These are phyloP conservation scores for Cataglyphis livida DNA, from an alignment of 2,888 invertebrate species.

Conservation along the genomic window DNA sequence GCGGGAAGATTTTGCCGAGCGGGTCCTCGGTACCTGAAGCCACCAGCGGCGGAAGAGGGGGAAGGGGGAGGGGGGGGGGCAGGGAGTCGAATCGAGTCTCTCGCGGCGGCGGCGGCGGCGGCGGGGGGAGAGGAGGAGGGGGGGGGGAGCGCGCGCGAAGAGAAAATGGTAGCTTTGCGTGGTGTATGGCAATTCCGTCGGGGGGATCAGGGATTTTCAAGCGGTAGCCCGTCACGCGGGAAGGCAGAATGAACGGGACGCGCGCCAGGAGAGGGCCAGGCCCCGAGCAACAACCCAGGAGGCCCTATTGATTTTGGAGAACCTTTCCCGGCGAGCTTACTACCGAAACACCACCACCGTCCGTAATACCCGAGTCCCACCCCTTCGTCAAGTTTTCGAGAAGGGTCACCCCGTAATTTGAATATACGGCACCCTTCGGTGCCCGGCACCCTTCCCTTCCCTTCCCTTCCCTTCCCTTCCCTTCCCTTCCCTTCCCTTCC, in stretches of 20 bases:
- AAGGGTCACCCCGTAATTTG: constrained; percentile 72
- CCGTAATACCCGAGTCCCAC: constrained; percentile 60
- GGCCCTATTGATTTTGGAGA: constrained; percentile 73
- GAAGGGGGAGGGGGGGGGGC: neutral
- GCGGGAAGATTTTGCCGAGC: neutral
- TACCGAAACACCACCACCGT: neutral
- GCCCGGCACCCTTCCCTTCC: neutral
- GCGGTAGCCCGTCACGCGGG: constrained; percentile 39
- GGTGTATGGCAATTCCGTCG: neutral
- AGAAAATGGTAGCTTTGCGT: neutral
- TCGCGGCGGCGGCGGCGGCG: no score
- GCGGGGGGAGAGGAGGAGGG: no score
- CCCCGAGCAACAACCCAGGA: constrained; percentile 32
- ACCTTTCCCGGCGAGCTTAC: constrained; percentile 61
- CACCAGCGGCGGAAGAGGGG: no score
- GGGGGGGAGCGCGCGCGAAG: neutral
- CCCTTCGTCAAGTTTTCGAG: constrained; percentile 69
- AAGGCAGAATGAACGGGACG: constrained; percentile 21
- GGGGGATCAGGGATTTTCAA: constrained; percentile 50
- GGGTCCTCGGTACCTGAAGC: constrained; percentile 6
- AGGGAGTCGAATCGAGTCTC: neutral
- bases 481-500: neutral
- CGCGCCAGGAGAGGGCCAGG: neutral
- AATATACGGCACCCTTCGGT: constrained; percentile 69
- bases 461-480: no score